Evolutionary conservation across 2,797 vertebrate species (phyloP).

Genomic region (Vireo griseus): DNA sequence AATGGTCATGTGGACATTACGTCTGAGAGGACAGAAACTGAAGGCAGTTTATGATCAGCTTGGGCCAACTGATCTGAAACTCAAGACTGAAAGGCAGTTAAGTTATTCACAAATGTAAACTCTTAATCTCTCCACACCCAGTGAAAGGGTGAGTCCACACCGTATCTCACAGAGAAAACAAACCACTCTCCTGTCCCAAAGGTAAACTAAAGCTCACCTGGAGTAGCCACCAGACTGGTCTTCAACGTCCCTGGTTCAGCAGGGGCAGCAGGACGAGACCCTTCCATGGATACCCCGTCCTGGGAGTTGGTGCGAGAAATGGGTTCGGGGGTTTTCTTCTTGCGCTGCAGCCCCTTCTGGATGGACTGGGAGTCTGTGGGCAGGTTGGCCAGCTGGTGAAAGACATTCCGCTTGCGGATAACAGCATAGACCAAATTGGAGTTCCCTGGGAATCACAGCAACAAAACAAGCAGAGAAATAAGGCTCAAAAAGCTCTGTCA

Average conservation of each 20-base stretch:
- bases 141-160: not conserved
- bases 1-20: not conserved
- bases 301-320: conserved; percentile 91
- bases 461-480: not conserved
- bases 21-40: not conserved
- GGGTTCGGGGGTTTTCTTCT: conserved; percentile 83
- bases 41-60: not conserved
- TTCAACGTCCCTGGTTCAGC: conserved; percentile 94
- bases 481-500: not conserved
- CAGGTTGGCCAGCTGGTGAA: conserved; percentile 95
- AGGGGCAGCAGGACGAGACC: conserved; percentile 89
- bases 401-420: conserved; percentile 93
- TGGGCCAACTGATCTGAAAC: conserved; percentile 7
- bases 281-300: conserved; percentile 94
- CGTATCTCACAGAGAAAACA: not conserved
- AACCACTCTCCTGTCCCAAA: not conserved
- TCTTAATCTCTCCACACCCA: not conserved
- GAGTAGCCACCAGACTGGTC: conserved; percentile 90
- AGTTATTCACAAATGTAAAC: conserved; percentile 15
- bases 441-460: conserved; percentile 81
- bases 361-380: conserved; percentile 86
- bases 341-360: conserved; percentile 91
- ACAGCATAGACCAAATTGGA: conserved; percentile 95
- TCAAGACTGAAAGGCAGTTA: not conserved
- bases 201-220: conserved; percentile 76